These are phyloP conservation scores for Melanerpes formicivorus DNA, from an alignment of 2,113 vertebrate genomes.

Conservation along the genomic window DNA sequence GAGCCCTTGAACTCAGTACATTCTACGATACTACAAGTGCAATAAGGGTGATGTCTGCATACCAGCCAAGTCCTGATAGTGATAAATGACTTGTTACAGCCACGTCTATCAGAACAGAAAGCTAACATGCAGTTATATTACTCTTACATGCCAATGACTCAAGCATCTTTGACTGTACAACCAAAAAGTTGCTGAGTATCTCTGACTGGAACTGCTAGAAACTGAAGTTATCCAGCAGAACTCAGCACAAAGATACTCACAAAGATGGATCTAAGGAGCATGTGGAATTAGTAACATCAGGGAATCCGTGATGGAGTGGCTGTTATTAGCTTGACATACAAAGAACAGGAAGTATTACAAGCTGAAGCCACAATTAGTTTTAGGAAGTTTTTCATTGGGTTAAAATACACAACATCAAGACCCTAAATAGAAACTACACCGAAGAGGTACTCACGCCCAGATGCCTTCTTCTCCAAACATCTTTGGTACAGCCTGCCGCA, in stretches of 20 bases:
- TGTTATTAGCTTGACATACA: neutral
- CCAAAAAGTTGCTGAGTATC: slow-evolving; percentile 86
- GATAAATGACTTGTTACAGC: slow-evolving; percentile 59
- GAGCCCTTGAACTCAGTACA: too few relatives aligned
- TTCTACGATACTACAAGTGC: neutral
- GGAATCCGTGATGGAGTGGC: too few relatives aligned
- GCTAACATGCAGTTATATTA: slow-evolving; percentile 87
- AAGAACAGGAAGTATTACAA: neutral
- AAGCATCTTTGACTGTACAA: slow-evolving; percentile 95
- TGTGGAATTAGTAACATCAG: slow-evolving; percentile 63
- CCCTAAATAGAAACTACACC: neutral
- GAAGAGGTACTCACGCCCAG: slow-evolving; percentile 88
- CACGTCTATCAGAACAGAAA: slow-evolving; percentile 79
- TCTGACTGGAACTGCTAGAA: slow-evolving; percentile 77
- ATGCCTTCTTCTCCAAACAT: slow-evolving; percentile 95
- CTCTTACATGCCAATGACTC: slow-evolving; percentile 98
- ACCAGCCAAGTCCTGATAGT: slow-evolving; percentile 79
- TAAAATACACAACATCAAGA: neutral
- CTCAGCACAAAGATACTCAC: slow-evolving; percentile 82
- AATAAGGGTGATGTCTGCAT: slow-evolving; percentile 75
- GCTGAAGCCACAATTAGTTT: neutral
- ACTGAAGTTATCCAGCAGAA: slow-evolving; percentile 73
- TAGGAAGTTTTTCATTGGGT: neutral
- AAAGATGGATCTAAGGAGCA: slow-evolving; percentile 98
- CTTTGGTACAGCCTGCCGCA: slow-evolving; percentile 92